Evolutionary conservation across 2,113 vertebrate species (phyloP).

Genomic region (Myodes glareolus): DNA sequence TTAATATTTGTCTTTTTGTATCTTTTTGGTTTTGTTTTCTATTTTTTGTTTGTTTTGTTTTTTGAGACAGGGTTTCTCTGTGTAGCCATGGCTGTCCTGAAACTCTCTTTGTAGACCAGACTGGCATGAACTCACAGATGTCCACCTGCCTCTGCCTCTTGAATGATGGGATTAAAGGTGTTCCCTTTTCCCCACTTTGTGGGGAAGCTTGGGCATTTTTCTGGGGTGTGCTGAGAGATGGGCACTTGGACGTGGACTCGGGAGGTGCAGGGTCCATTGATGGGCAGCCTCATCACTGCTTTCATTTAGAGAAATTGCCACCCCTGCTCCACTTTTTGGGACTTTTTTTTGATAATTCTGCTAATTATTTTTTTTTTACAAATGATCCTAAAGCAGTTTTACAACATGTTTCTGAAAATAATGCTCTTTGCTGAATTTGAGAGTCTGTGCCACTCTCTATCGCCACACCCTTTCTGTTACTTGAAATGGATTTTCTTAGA

Average conservation of each 20-base stretch:
- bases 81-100: too few species aligned
- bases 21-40: too few species aligned
- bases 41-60: too few species aligned
- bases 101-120: too few species aligned
- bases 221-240: background rate
- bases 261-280: background rate
- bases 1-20: background rate
- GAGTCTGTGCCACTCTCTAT: background rate
- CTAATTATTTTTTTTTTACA: background rate
- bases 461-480: background rate
- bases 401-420: background rate
- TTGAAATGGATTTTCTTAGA: conserved; percentile 26
- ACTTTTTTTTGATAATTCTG: background rate
- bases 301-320: background rate
- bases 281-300: background rate
- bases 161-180: too few species aligned
- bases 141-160: too few species aligned
- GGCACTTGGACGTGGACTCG: background rate
- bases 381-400: background rate
- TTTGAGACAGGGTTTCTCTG: too few species aligned
- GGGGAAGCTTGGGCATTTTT: background rate
- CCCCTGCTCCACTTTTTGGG: too few species aligned
- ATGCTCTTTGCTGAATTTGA: background rate
- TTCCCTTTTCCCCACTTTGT: too few species aligned
- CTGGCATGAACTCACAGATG: too few species aligned